A percentile compares a stretch with the other conserved stretches of the same genome.
Evolutionary conservation across 2,797 vertebrate genomes (phyloP).

Genomic region (Alca torda): DNA sequence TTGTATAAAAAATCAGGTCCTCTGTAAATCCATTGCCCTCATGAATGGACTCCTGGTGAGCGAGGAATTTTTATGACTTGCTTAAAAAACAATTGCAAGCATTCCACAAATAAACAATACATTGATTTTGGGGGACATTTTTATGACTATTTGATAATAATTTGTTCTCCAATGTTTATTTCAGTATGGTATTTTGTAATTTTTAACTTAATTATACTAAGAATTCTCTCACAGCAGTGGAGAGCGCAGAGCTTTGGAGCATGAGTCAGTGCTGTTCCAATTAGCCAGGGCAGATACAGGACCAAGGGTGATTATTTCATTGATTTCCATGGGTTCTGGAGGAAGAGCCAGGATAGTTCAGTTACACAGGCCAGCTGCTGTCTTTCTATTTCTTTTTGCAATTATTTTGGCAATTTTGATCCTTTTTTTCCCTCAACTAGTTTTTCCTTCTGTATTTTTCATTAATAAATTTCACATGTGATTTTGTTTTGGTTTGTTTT

Average conservation of each 20-base stretch:
- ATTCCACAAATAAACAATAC: slow-evolving; percentile 36
- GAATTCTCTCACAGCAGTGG: not conserved
- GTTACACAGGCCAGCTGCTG: not conserved
- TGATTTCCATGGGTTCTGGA: not conserved
- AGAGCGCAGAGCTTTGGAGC: not conserved
- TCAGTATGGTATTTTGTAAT: not conserved
- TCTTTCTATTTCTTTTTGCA: not conserved
- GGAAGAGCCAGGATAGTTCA: not conserved
- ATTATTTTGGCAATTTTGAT: not conserved
- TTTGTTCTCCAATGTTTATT: slow-evolving; percentile 17
- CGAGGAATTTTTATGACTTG: slow-evolving; percentile 36
- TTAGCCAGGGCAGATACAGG: not conserved
- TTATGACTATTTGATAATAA: not conserved
- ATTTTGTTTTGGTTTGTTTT: not conserved
- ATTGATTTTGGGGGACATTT: not conserved
- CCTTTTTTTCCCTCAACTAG: not conserved
- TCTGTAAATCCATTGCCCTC: slow-evolving; percentile 21
- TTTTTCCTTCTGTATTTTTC: not conserved
- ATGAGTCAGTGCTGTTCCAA: not conserved
- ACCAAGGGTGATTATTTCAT: not conserved
- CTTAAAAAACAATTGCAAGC: slow-evolving; percentile 43
- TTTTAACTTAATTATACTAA: not conserved
- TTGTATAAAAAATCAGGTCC: not conserved
- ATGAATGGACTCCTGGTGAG: slow-evolving; percentile 13
- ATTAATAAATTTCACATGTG: not conserved